Evolutionary conservation across 2,797 vertebrate genomes (phyloP).

Genomic region (Hafferia zeledoni): DNA sequence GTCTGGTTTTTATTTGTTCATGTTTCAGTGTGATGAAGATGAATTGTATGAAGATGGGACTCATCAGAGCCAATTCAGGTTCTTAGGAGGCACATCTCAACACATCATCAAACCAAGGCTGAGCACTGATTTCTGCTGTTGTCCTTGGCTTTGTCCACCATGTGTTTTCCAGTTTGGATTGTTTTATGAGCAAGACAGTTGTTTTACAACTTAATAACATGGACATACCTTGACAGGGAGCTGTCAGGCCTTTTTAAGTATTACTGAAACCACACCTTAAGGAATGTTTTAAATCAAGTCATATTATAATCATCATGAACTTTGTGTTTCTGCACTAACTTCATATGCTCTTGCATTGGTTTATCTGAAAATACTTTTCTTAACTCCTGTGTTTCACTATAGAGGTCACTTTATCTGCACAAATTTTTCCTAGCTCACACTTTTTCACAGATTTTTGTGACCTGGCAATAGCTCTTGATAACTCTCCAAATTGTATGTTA

Average conservation of each 20-base stretch:
- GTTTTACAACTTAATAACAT: constrained; percentile 20
- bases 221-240: constrained; percentile 33
- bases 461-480: not conserved
- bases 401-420: not conserved
- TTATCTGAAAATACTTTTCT: not conserved
- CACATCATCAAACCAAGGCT: not conserved
- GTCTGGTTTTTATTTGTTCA: not conserved
- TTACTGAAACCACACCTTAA: constrained; percentile 42
- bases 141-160: constrained; percentile 52
- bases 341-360: not conserved
- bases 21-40: not conserved
- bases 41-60: not conserved
- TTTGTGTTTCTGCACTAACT: constrained; percentile 2
- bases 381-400: not conserved
- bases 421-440: not conserved
- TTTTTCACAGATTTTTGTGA: not conserved
- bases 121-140: not conserved
- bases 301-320: constrained; percentile 35
- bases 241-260: constrained; percentile 52
- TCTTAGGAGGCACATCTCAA: not conserved
- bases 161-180: constrained; percentile 1
- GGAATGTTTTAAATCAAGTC: constrained; percentile 47
- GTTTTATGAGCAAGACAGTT: constrained; percentile 1
- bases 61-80: not conserved
- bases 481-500: not conserved